phyloP scores from a whole-genome alignment of 2,888 invertebrate genomes.

The Ceraclea dissimilis region DNA sequence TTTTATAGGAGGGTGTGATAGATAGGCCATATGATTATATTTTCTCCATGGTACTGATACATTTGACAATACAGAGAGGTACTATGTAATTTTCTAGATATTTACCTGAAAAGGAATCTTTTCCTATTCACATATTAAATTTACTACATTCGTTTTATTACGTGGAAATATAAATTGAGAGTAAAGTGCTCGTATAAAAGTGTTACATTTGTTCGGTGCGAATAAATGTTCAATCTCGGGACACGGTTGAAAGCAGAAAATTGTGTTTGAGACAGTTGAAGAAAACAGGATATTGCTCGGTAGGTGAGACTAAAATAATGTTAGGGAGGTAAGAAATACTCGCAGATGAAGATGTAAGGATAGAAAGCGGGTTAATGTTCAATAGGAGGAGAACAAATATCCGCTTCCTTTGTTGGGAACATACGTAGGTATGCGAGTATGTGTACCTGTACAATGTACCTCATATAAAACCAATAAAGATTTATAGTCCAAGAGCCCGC shows the following conservation, averaged over 20 bases:
- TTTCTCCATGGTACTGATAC: too few species aligned
- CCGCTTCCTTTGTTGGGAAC: neutral
- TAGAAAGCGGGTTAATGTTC: constrained; percentile 2
- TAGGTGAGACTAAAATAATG: constrained; percentile 1
- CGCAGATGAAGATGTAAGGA: neutral
- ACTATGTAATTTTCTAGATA: neutral
- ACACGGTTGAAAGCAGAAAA: neutral
- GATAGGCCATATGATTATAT: too few species aligned
- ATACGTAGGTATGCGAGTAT: too few species aligned
- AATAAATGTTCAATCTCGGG: constrained; percentile 2
- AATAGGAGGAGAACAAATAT: neutral
- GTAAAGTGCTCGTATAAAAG: constrained; percentile 2
- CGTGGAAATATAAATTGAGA: constrained; percentile 1
- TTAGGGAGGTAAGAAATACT: neutral
- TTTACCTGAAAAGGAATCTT: neutral
- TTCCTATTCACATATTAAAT: constrained; percentile 1
- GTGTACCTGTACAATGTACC: too few species aligned
- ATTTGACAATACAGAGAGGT: neutral
- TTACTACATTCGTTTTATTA: constrained; percentile 1
- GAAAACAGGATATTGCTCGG: constrained; percentile 4
- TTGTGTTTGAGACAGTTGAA: constrained; percentile 3
- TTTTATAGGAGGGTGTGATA: too few species aligned
- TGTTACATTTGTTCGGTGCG: constrained; percentile 1
- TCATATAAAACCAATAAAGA: too few species aligned
- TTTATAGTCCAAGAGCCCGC: too few species aligned